Conservation (phyloP, 1,140 invertebrate species). For the Drosophila azteca region DNA sequence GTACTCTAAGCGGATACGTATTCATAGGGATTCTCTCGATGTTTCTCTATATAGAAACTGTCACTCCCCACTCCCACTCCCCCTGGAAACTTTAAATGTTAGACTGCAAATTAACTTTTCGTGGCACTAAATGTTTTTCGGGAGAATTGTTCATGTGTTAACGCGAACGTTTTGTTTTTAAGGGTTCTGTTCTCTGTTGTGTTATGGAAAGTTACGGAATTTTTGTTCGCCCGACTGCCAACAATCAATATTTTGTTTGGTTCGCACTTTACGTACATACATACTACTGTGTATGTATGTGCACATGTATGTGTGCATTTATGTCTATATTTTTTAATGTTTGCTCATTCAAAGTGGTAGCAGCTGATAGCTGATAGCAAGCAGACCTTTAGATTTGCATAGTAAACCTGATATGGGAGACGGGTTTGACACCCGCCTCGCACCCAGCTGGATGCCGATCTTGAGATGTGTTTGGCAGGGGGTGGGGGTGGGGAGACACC, state of each 20-base stretch:
- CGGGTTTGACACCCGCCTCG: slow-evolving; percentile 17
- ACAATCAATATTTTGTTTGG: slow-evolving; percentile 14
- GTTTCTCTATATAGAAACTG: too few species aligned
- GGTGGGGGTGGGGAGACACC: not conserved
- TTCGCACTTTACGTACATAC: slow-evolving; percentile 8
- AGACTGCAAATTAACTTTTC: slow-evolving; percentile 12
- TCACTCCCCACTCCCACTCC: too few species aligned
- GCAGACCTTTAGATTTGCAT: slow-evolving; percentile 8
- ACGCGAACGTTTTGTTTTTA: slow-evolving; percentile 8
- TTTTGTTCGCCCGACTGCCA: not conserved
- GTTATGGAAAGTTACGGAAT: slow-evolving; percentile 14
- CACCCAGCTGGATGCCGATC: too few species aligned
- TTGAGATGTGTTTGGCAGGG: too few species aligned
- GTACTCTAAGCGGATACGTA: too few species aligned
- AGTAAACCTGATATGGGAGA: slow-evolving; percentile 28
- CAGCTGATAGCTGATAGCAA: too few species aligned
- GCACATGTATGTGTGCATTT: too few species aligned
- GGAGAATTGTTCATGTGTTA: not conserved
- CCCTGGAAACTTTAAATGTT: too few species aligned
- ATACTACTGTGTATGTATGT: not conserved
- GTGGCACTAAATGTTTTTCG: not conserved
- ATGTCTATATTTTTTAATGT: slow-evolving; percentile 3
- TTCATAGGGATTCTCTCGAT: too few species aligned
- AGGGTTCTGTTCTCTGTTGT: slow-evolving; percentile 7
- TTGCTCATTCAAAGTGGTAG: not conserved